Evolutionary conservation across 2,888 invertebrate species (phyloP).

Genomic region (Macropis europaea): DNA sequence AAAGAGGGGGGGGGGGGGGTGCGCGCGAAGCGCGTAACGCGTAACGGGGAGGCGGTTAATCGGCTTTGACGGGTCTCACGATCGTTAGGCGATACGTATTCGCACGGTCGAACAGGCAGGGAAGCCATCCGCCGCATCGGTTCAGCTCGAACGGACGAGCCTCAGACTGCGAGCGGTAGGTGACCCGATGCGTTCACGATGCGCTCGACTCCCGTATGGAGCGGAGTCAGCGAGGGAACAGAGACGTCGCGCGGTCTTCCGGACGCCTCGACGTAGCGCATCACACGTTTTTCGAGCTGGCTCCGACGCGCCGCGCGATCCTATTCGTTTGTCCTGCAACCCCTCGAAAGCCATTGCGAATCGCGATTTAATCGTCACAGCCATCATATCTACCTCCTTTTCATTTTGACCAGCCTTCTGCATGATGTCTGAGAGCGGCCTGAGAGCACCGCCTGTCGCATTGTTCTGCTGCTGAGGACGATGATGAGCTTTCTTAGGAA

Average conservation of each 20-base stretch:
- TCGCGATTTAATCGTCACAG: conserved; percentile 13
- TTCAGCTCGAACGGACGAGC: conserved; percentile 48
- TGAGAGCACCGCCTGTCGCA: conserved; percentile 48
- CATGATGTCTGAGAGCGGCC: conserved; percentile 68
- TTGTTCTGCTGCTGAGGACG: conserved; percentile 56
- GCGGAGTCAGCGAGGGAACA: conserved; percentile 1
- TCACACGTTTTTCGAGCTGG: not conserved
- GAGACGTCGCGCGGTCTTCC: too few species aligned
- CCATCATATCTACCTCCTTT: conserved; percentile 63
- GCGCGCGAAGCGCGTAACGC: not conserved
- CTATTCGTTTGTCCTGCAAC: not conserved
- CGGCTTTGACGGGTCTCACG: conserved; percentile 27
- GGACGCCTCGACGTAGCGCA: not conserved
- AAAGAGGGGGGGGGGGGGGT: not conserved
- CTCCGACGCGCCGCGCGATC: too few species aligned
- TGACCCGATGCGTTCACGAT: conserved; percentile 32
- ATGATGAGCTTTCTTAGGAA: conserved; percentile 67
- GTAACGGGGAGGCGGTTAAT: conserved; percentile 18
- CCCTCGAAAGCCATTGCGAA: not conserved
- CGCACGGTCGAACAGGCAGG: conserved; percentile 8
- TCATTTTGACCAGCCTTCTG: conserved; percentile 66
- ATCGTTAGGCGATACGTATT: conserved; percentile 33
- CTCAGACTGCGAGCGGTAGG: conserved; percentile 29
- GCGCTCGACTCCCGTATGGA: conserved; percentile 16
- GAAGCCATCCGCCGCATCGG: conserved; percentile 51